These are phyloP conservation scores for Aphelocoma californica DNA, from an alignment of 2,797 vertebrate genomes.

Conservation along the genomic window DNA sequence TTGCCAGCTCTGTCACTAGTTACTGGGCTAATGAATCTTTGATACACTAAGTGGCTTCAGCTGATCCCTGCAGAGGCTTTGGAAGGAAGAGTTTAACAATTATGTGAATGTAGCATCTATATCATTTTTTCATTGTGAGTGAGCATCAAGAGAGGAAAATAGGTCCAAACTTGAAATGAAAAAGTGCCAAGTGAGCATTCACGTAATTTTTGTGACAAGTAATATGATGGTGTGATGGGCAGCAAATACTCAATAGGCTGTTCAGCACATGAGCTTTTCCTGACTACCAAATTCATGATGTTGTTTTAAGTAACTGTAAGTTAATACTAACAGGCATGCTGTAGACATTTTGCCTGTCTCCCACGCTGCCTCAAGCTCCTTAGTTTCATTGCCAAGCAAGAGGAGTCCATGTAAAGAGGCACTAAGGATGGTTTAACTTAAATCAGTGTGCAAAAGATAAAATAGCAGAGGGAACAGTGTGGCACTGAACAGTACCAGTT, in stretches of 20 bases:
- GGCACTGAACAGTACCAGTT: not conserved
- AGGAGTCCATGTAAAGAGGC: not conserved
- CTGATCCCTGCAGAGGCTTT: conserved; percentile 4
- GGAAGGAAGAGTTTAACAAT: not conserved
- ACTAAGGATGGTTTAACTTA: not conserved
- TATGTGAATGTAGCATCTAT: not conserved
- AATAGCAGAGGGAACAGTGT: not conserved
- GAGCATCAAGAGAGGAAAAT: conserved; percentile 18
- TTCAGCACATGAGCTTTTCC: conserved; percentile 7
- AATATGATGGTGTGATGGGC: not conserved
- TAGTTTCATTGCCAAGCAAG: not conserved
- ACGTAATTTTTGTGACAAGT: conserved; percentile 23
- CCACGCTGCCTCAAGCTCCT: not conserved
- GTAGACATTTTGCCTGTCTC: conserved; percentile 22
- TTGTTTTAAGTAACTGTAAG: conserved; percentile 41
- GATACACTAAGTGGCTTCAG: not conserved
- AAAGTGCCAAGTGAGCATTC: not conserved
- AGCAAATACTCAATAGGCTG: conserved; percentile 34
- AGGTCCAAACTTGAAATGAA: conserved; percentile 31
- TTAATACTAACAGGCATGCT: conserved; percentile 39
- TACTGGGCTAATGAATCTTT: not conserved
- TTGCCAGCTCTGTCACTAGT: not conserved
- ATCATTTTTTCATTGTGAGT: not conserved
- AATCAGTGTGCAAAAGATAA: not conserved
- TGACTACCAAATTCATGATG: not conserved